phyloP scores from a whole-genome alignment of 2,888 invertebrate genomes.

The Andrena fulva region DNA sequence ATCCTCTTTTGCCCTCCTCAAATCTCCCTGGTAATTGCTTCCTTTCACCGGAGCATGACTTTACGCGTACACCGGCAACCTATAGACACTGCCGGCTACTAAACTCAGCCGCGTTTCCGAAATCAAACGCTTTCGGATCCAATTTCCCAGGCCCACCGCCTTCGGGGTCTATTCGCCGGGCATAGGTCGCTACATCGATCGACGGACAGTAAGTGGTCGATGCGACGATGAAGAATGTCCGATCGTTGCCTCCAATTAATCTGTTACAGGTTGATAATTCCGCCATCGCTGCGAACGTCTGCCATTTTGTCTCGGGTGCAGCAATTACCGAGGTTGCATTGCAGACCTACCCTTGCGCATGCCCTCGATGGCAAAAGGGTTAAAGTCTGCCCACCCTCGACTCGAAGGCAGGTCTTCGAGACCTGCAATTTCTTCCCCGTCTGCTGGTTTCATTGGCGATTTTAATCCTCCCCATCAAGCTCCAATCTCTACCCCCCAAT shows the following conservation, averaged over 20 bases:
- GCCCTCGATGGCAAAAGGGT: conserved; percentile 75
- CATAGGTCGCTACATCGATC: background rate
- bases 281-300: conserved; percentile 68
- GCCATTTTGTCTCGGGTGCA: conserved; percentile 78
- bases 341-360: conserved; percentile 74
- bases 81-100: conserved; percentile 12
- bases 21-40: conserved; percentile 72
- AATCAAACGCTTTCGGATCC: conserved; percentile 12
- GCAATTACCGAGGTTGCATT: conserved; percentile 76
- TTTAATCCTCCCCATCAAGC: background rate
- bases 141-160: background rate
- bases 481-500: background rate
- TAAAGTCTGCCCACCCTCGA: conserved; percentile 70
- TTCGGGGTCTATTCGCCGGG: too few species aligned
- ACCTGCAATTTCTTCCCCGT: conserved; percentile 48
- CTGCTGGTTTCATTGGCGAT: background rate
- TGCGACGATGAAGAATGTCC: background rate
- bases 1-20: conserved; percentile 64
- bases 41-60: conserved; percentile 60
- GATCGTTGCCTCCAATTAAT: background rate
- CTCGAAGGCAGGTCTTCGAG: conserved; percentile 64
- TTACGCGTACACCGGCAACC: conserved; percentile 35
- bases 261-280: background rate
- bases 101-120: background rate
- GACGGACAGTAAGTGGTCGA: background rate